Conservation (phyloP, 1,140 invertebrate genomes). For the Drosophila equinoxialis region DNA sequence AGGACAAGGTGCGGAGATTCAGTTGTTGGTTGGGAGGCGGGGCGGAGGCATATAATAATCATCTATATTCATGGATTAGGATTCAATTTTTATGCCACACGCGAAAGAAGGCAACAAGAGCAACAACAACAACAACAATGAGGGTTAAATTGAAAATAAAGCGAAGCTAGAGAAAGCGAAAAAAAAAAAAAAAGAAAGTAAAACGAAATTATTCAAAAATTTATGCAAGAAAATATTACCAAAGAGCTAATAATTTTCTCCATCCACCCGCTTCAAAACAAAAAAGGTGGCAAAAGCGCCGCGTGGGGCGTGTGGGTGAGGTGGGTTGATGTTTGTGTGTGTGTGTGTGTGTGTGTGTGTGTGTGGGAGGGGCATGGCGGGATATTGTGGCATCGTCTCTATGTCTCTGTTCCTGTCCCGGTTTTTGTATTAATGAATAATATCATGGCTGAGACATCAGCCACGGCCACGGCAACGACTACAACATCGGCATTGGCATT, state of each 20-base stretch:
- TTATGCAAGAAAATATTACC: conserved; percentile 83
- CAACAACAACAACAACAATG: conserved; percentile 52
- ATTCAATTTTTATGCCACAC: conserved; percentile 82
- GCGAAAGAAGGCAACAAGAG: conserved; percentile 35
- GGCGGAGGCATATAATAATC: conserved; percentile 78
- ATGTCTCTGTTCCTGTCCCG: conserved; percentile 23
- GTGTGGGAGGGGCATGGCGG: conserved; percentile 14
- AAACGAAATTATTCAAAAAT: conserved; percentile 76
- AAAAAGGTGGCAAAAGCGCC: conserved; percentile 72
- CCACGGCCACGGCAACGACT: conserved; percentile 35
- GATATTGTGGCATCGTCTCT: conserved; percentile 23
- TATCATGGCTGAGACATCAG: conserved; percentile 70
- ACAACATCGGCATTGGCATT: not conserved
- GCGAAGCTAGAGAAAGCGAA: conserved; percentile 43
- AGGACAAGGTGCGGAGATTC: too few species aligned
- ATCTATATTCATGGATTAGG: conserved; percentile 83
- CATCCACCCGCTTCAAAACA: conserved; percentile 24
- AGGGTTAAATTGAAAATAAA: conserved; percentile 82
- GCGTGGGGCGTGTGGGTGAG: conserved; percentile 40
- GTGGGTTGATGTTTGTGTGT: not conserved
- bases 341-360: not conserved
- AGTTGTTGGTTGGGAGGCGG: not conserved
- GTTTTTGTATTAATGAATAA: conserved; percentile 80
- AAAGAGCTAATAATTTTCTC: conserved; percentile 83
- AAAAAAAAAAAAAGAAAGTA: conserved; percentile 25